phyloP scores from a whole-genome alignment of 2,113 vertebrate species.

The Sylvilagus bachmani region DNA sequence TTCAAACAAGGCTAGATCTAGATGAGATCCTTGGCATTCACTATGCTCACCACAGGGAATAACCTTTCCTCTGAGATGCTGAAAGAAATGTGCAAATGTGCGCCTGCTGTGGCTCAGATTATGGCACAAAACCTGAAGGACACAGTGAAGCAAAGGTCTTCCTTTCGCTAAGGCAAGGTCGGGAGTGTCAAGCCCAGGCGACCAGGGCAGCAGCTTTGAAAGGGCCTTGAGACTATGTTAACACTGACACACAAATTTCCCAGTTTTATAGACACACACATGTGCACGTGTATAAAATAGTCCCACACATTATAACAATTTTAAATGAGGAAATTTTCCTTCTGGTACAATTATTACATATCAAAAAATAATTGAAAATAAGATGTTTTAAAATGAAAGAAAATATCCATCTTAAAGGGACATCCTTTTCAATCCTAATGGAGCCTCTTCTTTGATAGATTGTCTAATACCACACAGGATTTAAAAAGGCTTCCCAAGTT shows the following conservation, averaged over 20 bases:
- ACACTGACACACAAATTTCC: neutral
- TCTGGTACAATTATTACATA: neutral
- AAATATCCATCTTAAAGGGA: neutral
- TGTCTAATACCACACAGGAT: neutral
- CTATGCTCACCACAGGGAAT: neutral
- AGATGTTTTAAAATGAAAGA: too few species aligned
- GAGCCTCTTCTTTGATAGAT: neutral
- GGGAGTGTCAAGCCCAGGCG: neutral
- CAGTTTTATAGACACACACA: neutral
- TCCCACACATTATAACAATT: neutral
- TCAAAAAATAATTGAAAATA: too few species aligned
- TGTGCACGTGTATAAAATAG: neutral
- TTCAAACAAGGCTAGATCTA: neutral
- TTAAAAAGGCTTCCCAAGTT: neutral
- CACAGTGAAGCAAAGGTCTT: neutral
- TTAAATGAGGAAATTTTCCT: neutral
- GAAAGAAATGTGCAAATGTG: constrained; percentile 13
- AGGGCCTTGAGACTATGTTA: neutral
- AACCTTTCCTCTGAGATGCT: neutral
- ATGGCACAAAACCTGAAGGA: neutral
- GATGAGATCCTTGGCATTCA: constrained; percentile 12
- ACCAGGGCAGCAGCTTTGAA: neutral
- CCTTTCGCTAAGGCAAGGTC: neutral
- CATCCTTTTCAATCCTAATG: neutral
- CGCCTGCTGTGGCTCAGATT: neutral